Base-by-base conservation (phyloP, 2,888 invertebrate genomes). In the Ypsolopha scabrella region DNA sequence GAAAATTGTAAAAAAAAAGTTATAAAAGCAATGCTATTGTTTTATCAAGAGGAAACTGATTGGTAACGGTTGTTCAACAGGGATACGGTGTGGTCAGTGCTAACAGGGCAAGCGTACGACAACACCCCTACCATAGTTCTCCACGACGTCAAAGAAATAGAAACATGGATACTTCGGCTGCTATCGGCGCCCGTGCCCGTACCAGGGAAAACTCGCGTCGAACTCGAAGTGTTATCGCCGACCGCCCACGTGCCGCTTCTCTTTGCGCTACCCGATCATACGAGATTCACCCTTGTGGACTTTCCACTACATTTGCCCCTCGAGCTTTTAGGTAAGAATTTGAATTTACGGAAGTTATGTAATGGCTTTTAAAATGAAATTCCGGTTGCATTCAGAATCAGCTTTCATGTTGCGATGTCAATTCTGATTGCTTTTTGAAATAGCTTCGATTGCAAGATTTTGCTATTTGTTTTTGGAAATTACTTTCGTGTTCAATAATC, bases 121-220 rank as follows among this genome's bases (percentile, higher is more conserved):
- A 91, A 91, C 53, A 92, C 93, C 13, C 94, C 96, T 1, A 93
- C 94, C 0, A 94, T 95, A 57, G 95, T 99, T 11, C 88, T 98
- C 62, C 98, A 98, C 76, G 98, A 99, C 80, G 96, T 99, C 41
- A 91, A 95, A 61, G 98, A 99, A 87, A 96, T 99, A 58, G 99
- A 99, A 85, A 99, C 98, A 7, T 99, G 99, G 99, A 98, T 99
- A 63, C 87, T 99, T 54, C 91, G 98, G 55, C 88, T 99, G 41
- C 88, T 99, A 45, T 98, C 98, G 59, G 95, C 99, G 52, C 99
- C 99, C 3, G 99, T 99, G 50, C 98, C 99, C 6, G 96, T 99
- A 54, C 99, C 99, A 38, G 96, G 97, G 52, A 97, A 97, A 83
- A 99, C 99, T 9, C 91, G 95, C 72, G 79, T 90, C 48, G 80